Evolutionary conservation across 2,888 invertebrate species (phyloP).

Genomic region (Cephus rjabovi): DNA sequence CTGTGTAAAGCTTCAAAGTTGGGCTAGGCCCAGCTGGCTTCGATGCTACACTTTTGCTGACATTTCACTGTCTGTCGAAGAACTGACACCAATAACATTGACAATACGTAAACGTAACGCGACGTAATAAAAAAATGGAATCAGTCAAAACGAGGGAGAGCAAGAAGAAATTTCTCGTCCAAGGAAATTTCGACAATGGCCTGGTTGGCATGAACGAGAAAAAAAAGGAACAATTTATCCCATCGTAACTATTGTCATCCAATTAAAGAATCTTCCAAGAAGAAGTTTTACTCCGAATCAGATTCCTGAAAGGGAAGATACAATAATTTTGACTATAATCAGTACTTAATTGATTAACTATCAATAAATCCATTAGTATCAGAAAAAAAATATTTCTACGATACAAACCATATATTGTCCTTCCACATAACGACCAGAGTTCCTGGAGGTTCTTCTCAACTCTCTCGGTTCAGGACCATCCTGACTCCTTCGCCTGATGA

Average conservation of each 20-base stretch:
- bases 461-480: slow-evolving; percentile 53
- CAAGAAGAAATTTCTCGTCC: neutral
- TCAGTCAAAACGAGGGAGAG: neutral
- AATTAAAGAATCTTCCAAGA: neutral
- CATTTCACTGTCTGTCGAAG: neutral
- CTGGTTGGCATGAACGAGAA: neutral
- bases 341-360: neutral
- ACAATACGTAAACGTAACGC: neutral
- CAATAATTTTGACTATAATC: slow-evolving; percentile 12
- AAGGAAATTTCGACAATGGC: neutral
- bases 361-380: neutral
- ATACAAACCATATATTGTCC: slow-evolving; percentile 60
- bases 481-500: slow-evolving; percentile 43
- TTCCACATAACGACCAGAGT: slow-evolving; percentile 59
- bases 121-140: neutral
- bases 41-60: neutral
- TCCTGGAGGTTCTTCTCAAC: slow-evolving; percentile 58
- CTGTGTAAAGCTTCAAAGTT: neutral
- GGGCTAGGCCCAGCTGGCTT: neutral
- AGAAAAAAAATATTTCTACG: slow-evolving; percentile 8
- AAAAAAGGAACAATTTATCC: neutral
- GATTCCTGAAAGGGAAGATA: slow-evolving; percentile 46
- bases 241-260: neutral
- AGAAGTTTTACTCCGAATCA: slow-evolving; percentile 46
- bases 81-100: neutral